Base-by-base conservation (phyloP, 2,797 vertebrate species). In the Percopsis omiscomaycus region DNA sequence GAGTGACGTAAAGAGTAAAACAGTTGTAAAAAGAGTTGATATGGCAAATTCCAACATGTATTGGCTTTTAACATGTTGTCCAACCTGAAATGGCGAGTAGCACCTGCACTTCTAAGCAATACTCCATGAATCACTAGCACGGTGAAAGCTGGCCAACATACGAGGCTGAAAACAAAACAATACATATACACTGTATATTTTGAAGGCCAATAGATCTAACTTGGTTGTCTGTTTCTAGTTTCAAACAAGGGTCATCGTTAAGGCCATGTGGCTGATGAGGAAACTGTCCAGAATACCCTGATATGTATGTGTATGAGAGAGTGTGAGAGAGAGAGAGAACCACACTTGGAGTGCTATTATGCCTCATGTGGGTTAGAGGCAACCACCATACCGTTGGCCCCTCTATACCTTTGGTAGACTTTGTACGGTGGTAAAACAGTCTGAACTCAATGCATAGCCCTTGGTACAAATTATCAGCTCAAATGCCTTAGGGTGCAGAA, bases 231-330 rank as follows among this genome's bases (percentile, higher is more conserved):
- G 29, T 50, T 55, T 74, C 12, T 55, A 29, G 54, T 45, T 22
- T 22, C 22, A 22, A 22, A 53, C 69, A 55, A 46, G 68, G 45
- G 73, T 27, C 62, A 5, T 54, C 56, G 53, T 80, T 89, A 92
- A 92, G 90, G 91, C 89, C 86, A 84, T 84, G 42, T 48, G 75
- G 82, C 74, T 81, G 78, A 73, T 84, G 67, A 68, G 56, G 72
- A 55, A 70, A 59, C 28, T 58, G 49, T 45, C 50, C 49, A 61
- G 49, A 67, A 76, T 63, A 76, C 80, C 84, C 78, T 79, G 86
- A 80, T 74, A 22, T 22, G 22, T 22, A 22, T 22, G 22, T 22
- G 22, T 22, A 22, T 22, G 22, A 22, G 22, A 22, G 22, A 22
- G 22, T 22, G 22, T 2, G 44, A 29, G 73, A 55, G 30, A 61